Percentiles rank a stretch among this genome's conserved stretches.
phyloP scores from a whole-genome alignment of 2,797 vertebrate genomes.

The Pangasius macronema region DNA sequence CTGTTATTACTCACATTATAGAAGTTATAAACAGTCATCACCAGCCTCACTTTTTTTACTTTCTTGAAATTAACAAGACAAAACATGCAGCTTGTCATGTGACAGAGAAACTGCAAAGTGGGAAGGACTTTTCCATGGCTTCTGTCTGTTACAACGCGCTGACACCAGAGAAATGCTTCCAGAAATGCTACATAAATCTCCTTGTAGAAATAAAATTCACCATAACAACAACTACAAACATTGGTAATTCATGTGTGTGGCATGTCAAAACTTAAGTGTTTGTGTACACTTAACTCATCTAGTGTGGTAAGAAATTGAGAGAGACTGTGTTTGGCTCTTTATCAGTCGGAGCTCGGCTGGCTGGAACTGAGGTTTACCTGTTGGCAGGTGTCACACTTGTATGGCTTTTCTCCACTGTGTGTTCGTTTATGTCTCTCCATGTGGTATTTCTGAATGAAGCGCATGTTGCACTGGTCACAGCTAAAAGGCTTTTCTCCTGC shows the following conservation, averaged over 20 bases:
- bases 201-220: background rate
- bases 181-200: background rate
- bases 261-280: background rate
- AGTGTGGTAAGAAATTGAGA: background rate
- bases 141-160: background rate
- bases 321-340: background rate
- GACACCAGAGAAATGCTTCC: background rate
- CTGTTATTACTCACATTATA: background rate
- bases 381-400: slow-evolving; percentile 98
- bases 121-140: background rate
- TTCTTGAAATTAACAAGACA: background rate
- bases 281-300: background rate
- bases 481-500: slow-evolving; percentile 97
- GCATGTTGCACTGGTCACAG: slow-evolving; percentile 99
- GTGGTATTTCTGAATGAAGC: slow-evolving; percentile 99
- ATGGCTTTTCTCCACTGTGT: slow-evolving; percentile 99
- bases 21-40: background rate
- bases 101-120: background rate
- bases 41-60: background rate
- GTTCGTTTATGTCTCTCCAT: slow-evolving; percentile 99
- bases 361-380: slow-evolving; percentile 67
- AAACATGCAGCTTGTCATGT: background rate
- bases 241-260: background rate
- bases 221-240: background rate
- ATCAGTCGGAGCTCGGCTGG: background rate